phyloP scores from a whole-genome alignment of 2,797 vertebrate genomes.

The Onychomys leucogaster region DNA sequence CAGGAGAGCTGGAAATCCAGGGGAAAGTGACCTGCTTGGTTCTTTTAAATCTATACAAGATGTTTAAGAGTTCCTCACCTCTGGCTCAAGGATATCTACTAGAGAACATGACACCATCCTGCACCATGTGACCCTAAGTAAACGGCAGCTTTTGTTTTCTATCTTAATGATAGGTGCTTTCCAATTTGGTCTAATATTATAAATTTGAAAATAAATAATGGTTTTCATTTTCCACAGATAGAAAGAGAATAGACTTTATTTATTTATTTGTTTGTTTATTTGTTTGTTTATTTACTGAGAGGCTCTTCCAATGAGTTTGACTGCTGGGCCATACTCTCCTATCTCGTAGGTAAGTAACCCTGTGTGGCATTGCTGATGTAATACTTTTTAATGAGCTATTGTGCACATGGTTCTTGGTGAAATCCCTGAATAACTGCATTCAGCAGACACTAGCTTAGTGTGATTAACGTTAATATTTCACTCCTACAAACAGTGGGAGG shows the following conservation, averaged over 20 bases:
- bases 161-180: neutral
- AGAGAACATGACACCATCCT: neutral
- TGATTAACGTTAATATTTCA: neutral
- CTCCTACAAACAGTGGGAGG: neutral
- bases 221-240: neutral
- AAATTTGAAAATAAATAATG: neutral
- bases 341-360: neutral
- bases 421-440: neutral
- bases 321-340: neutral
- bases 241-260: neutral
- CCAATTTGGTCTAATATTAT: neutral
- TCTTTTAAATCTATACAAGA: neutral
- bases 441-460: neutral
- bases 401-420: accelerated
- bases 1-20: neutral
- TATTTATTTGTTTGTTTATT: neutral
- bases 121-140: neutral
- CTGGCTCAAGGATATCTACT: neutral
- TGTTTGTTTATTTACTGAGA: neutral
- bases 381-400: neutral
- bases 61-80: neutral
- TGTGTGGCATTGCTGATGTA: too few relatives aligned
- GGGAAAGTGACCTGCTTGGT: neutral
- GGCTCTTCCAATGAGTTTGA: neutral
- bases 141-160: neutral